These are phyloP conservation scores for Tautogolabrus adspersus DNA, from an alignment of 2,113 vertebrate genomes.

Conservation along the genomic window DNA sequence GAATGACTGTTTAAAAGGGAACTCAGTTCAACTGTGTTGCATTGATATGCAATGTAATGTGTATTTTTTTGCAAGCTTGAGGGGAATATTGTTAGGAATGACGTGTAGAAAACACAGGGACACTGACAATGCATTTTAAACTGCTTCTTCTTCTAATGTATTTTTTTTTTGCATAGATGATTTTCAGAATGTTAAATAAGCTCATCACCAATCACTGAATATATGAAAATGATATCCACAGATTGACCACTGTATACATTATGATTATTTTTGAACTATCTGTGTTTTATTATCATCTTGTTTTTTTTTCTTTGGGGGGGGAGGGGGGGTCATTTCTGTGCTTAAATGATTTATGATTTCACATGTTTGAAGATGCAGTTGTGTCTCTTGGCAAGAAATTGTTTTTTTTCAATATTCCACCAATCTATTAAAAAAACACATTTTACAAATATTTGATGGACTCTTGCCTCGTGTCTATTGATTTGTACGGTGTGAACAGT, in stretches of 20 bases:
- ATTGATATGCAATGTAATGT: constrained; percentile 8
- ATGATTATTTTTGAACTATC: constrained; percentile 28
- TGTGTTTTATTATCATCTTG: constrained; percentile 49
- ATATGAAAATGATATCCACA: constrained; percentile 11
- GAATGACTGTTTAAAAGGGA: constrained; percentile 37
- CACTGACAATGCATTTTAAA: constrained; percentile 47
- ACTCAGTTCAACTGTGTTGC: constrained; percentile 32
- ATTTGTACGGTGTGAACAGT: background rate
- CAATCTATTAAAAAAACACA: constrained; percentile 66
- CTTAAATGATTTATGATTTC: constrained; percentile 56
- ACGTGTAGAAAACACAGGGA: constrained; percentile 39
- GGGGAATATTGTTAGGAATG: no score
- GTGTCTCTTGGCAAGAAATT: constrained; percentile 43
- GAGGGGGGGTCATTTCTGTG: constrained; percentile 44
- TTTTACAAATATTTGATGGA: constrained; percentile 56
- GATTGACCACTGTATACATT: constrained; percentile 51
- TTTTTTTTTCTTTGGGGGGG: constrained; percentile 27
- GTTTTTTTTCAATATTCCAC: constrained; percentile 51
- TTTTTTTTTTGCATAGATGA: constrained; percentile 38
- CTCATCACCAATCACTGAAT: background rate
- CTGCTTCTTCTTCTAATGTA: constrained; percentile 27
- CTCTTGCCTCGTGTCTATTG: constrained; percentile 13
- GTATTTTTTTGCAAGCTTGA: no score
- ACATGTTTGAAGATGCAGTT: constrained; percentile 59
- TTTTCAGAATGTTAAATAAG: constrained; percentile 45